Base-by-base conservation (phyloP, 2,888 invertebrate species). In the Molanna angustata region DNA sequence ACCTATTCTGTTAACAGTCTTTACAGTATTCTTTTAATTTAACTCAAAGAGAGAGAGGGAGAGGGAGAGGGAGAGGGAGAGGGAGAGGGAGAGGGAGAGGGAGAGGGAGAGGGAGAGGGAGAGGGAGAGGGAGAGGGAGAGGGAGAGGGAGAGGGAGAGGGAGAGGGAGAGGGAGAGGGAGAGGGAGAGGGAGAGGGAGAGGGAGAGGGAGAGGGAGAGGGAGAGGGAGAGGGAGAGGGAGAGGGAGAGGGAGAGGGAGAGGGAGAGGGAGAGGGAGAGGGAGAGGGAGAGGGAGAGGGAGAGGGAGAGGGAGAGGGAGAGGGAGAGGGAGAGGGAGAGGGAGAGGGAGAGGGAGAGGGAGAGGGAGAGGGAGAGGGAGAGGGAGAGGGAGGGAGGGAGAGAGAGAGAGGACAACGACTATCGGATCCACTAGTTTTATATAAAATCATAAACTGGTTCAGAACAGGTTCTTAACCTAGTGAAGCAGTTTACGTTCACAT, bases 151-250 rank as follows among this genome's bases (percentile, higher is more conserved):
- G 18, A 17, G 14, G 40, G 14, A 14, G 16, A 40, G 18, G 18
- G 16, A 9, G 14, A 40, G 16, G 16, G 2, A 9, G 40, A 17
- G 18, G 14, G 14, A 40, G 18, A 40, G 14, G 40, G 11, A 40
- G 16, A 3, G 40, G 18, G 7, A 49, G 48, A 44, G 48, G 21
- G 42, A 49, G 49, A 49, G 52, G 21, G 42, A 49, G 48, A 49
- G 51, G 52, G 32, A 49, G 48, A 44, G 48, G 21, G 42, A 49
- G 49, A 49, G 52, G 21, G 42, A 49, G 27, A 47, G 51, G 52
- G 32, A 49, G 48, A 44, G 48, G 21, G 42, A 49, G 49, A 49
- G 52, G 21, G 42, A 49, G 27, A 47, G 51, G 52, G 32, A 49
- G 48, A 44, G 48, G 21, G 42, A 49, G 49, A 49, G 52, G 21